Evolutionary conservation across 2,888 invertebrate species (phyloP).

Genomic region (Parnassius glacialis): DNA sequence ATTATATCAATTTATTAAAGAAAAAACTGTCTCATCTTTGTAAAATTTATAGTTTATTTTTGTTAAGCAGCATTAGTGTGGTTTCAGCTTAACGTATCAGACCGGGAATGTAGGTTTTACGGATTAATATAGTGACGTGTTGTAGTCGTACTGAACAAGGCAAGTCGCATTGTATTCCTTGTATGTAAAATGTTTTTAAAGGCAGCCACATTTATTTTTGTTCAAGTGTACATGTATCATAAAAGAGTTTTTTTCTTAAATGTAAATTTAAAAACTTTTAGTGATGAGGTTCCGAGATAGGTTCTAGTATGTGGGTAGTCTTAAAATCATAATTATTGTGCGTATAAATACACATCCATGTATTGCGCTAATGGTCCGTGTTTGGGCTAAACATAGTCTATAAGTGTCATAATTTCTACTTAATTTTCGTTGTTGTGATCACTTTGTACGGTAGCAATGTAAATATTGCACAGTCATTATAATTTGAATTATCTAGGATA

Average conservation of each 20-base stretch:
- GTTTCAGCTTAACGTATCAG: not conserved
- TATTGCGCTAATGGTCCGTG: slow-evolving; percentile 6
- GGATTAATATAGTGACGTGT: not conserved
- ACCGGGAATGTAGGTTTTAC: not conserved
- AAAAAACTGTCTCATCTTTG: no score
- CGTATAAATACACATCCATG: slow-evolving; percentile 8
- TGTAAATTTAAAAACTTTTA: slow-evolving; percentile 2
- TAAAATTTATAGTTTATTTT: no score
- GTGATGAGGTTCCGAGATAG: not conserved
- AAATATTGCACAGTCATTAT: not conserved
- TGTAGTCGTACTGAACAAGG: not conserved
- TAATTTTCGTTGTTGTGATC: slow-evolving; percentile 17
- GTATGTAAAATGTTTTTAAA: not conserved
- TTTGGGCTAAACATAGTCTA: slow-evolving; percentile 13
- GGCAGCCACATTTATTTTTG: slow-evolving; percentile 9
- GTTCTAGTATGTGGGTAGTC: slow-evolving; percentile 14
- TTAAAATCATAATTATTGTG: not conserved
- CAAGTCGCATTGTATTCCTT: not conserved
- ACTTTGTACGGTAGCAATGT: slow-evolving; percentile 20
- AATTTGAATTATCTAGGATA: not conserved
- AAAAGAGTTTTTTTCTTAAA: not conserved
- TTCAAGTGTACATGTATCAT: not conserved
- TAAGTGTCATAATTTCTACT: slow-evolving; percentile 26
- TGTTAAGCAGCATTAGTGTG: slow-evolving; percentile 11
- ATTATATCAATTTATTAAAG: no score